Evolutionary conservation across 2,113 vertebrate genomes (phyloP), one percentile per base, ranked within the genome.

Genomic region (Oreochromis aureus): DNA sequence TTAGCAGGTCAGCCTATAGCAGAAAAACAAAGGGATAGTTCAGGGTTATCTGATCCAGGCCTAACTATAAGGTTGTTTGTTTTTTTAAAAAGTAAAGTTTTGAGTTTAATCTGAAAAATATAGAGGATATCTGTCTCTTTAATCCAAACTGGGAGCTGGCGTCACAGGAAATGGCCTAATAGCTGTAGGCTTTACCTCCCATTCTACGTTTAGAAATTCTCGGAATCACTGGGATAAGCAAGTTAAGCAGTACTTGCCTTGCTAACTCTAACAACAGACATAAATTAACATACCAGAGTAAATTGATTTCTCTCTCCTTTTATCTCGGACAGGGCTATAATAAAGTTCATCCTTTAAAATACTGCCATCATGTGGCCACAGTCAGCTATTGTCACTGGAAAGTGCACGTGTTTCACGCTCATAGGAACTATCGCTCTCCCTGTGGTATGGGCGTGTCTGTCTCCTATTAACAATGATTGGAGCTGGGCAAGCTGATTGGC

Each of bases 71-170:
- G 22, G 2, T 39, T 66, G 18, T 39, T 66, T n/a, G 5, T n/a
- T 22, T 69, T 0, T n/a, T 22, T 1, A 1, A 0, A 13, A 69
- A 69, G 5, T 22, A 46, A 73, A 48, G 15, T 18, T 46, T 73
- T 46, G 22, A 73, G 41, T 27, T 46, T 27, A 30, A 73, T 73
- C 15, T 7, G 41, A 27, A 73, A 73, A 27, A 2, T 27, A 71
- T 24, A 0, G 16, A 1, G 39, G 24, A 27, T 69, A 8, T 46
- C 11, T 69, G 34, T 69, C 2, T 39, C 34, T 41, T 46, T 27
- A 48, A 73, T 11, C 41, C 22, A 73, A 48, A 73, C 22, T 48
- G 69, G 9, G 41, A 48, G 41, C 0, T 18, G 41, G 41, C 1
- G 0, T 27, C 69, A 13, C 61, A 66, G 61, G 4, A 66, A 36